A percentile compares a stretch with the other conserved stretches of the same genome.
phyloP scores from a whole-genome alignment of 2,113 vertebrate genomes.

The Hypocryptadius cinnamomeus region DNA sequence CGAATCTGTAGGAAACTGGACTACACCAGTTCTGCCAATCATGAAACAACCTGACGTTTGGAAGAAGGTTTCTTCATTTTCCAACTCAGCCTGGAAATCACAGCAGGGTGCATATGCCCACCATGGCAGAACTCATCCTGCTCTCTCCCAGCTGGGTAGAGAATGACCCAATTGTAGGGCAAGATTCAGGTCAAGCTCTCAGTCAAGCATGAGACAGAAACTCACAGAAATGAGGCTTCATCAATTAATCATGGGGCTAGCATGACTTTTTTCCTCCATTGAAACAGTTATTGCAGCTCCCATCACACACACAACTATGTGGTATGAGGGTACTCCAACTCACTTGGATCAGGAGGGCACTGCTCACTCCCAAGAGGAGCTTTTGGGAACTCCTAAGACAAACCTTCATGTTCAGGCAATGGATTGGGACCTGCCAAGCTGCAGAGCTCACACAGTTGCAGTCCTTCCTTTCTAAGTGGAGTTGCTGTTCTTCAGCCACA shows the following conservation, averaged over 20 bases:
- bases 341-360: neutral
- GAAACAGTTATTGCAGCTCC: neutral
- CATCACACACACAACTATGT: accelerated
- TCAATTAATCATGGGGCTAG: neutral
- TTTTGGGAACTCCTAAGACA: neutral
- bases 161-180: neutral
- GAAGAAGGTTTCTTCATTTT: neutral
- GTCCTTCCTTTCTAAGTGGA: neutral
- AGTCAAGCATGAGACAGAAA: neutral
- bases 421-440: neutral
- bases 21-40: neutral
- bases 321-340: neutral
- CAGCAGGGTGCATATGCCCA: neutral
- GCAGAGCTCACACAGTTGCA: accelerated
- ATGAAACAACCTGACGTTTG: neutral
- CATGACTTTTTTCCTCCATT: neutral
- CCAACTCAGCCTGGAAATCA: neutral
- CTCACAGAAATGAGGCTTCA: neutral
- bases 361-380: neutral
- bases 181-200: slow-evolving; percentile 25
- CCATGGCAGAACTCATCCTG: neutral
- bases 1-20: neutral
- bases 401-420: accelerated
- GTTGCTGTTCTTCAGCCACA: neutral
- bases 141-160: neutral